Evolutionary conservation across 2,797 vertebrate species (phyloP).

Genomic region (Dryobates pubescens): DNA sequence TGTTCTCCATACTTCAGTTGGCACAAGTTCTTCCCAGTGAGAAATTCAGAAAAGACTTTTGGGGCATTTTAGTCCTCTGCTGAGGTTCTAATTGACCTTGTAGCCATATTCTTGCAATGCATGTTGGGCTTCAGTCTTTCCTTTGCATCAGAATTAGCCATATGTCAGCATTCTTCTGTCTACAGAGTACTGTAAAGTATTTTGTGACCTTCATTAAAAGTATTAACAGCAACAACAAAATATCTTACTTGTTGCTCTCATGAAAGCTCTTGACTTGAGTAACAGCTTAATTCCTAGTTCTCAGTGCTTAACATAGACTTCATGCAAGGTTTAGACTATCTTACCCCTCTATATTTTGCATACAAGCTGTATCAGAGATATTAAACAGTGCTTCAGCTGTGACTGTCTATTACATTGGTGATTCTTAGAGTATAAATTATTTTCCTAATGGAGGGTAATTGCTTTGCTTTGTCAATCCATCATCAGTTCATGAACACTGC

Average conservation of each 20-base stretch:
- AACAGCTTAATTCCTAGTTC: background rate
- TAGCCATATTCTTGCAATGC: background rate
- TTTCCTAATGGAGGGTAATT: slow-evolving; percentile 11
- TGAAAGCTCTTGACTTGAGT: background rate
- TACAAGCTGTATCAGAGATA: background rate
- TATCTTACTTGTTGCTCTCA: background rate
- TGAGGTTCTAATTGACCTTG: background rate
- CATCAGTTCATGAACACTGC: slow-evolving; percentile 3
- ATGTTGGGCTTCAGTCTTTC: background rate
- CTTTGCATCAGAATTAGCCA: background rate
- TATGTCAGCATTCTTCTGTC: background rate
- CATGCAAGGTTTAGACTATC: background rate
- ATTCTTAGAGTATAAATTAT: background rate
- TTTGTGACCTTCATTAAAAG: background rate
- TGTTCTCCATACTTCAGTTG: background rate
- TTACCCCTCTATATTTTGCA: background rate
- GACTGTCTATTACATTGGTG: background rate
- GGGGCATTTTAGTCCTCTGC: background rate
- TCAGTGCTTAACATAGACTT: background rate
- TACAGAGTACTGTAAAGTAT: rapidly evolving
- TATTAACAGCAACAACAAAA: background rate
- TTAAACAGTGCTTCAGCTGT: background rate
- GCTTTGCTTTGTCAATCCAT: background rate
- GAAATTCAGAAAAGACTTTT: background rate
- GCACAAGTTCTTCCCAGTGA: background rate